Evolutionary conservation across 23 tunicate genomes (phyloP).

Genomic region (Aplidium turbinatum): DNA sequence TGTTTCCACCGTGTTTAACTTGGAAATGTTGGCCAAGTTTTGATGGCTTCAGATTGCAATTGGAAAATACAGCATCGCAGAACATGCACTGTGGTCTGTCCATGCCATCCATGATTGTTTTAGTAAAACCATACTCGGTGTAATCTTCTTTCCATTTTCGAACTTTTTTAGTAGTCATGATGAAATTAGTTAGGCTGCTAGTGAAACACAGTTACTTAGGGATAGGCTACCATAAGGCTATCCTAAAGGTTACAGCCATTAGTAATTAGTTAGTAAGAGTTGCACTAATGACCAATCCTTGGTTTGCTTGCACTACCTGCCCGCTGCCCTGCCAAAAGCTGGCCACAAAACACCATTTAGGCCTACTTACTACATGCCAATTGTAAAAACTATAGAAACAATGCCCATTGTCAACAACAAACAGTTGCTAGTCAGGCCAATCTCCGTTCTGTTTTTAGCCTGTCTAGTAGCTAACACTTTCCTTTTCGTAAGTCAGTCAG

Average conservation of each 20-base stretch:
- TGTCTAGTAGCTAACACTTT: too few relatives aligned
- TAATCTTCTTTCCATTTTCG: background rate
- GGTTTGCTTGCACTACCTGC: conserved; percentile 3
- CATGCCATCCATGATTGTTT: too few relatives aligned
- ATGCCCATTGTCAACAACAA: too few relatives aligned
- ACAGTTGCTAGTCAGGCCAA: too few relatives aligned
- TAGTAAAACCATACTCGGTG: conserved; percentile 6
- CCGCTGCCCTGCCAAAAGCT: conserved; percentile 19
- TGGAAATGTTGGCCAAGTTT: too few relatives aligned
- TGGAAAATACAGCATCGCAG: too few relatives aligned
- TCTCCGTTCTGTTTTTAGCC: too few relatives aligned
- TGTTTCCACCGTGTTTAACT: too few relatives aligned
- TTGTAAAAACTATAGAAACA: too few relatives aligned
- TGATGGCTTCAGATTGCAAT: too few relatives aligned
- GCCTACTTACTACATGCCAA: background rate
- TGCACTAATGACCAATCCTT: conserved; percentile 11
- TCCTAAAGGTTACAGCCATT: background rate
- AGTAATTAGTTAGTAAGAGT: conserved; percentile 3
- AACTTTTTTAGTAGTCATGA: conserved; percentile 9
- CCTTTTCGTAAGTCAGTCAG: too few relatives aligned
- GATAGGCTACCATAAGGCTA: conserved; percentile 3
- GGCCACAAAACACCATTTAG: background rate
- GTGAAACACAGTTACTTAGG: conserved; percentile 19
- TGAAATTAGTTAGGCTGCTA: conserved; percentile 18
- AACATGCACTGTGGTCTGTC: too few relatives aligned